Evolutionary conservation across 2,888 invertebrate species (phyloP), one percentile per base, ranked within the genome.

Genomic region (Pandemis heparana): DNA sequence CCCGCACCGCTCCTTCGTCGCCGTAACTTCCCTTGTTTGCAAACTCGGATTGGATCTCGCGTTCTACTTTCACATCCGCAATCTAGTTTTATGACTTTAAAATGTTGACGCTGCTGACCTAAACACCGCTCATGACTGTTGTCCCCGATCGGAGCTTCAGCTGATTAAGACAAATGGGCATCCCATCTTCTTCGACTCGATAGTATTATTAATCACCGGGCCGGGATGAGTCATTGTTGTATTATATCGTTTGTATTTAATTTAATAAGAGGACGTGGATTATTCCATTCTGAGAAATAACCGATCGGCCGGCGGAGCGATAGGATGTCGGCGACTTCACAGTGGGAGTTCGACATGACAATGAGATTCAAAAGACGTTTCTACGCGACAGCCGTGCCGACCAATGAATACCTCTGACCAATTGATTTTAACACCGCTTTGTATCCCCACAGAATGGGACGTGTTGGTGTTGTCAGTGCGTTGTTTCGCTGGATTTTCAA

Each of bases 21-120:
- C 86, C 88, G 85, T 91, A 92, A 94, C 92, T 92, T 92, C 91
- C 89, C 94, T 94, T 94, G 92, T 94, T 94, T 94, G 92, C 92
- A 89, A 93, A 94, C 92, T 94, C 87, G 87, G 94, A 94, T 94
- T 94, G 94, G 92, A 92, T 93, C 90, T 86, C 87, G 90, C 89
- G 92, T 86, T 90, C 92, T 89, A 92, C 91, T 93, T 92, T 93
- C 90, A 90, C 88, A 90, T 90, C 89, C 90, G 90, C 90, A 90
- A 92, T 92, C 88, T 91, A 92, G 87, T 93, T 92, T 93, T 92
- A 92, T 91, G 91, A 89, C 92, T 93, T 92, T 90, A 89, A 92
- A 92, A 91, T 87, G 85, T 89, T 87, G 84, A 85, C 84, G 81
- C 82, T 83, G 83, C 84, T 86, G 87, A 86, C 87, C 87, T 85